Evolutionary conservation across 2,113 vertebrate species (phyloP), one percentile per base, ranked within the genome.

Genomic region (Elaphurus davidianus): DNA sequence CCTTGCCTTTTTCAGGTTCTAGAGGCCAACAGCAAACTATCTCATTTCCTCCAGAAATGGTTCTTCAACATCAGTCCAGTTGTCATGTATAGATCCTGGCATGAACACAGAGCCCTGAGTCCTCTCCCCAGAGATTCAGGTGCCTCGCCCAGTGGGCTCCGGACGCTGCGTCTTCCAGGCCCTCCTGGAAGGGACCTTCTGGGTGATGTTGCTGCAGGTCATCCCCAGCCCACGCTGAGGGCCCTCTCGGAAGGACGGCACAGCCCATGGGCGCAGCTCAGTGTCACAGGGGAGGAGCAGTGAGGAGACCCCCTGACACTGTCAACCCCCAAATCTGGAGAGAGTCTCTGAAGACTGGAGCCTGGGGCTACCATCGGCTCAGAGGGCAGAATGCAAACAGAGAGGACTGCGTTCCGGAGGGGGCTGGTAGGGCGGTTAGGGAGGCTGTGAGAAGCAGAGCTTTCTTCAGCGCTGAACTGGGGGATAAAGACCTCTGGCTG

Each of bases 341-440:
- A n/a, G 40, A 28, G n/a, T 55, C 57, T 60, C 45, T 13, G 4
- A 6, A 12, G 25, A 52, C 19, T 21, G 15, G 1, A 45, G 64
- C 40, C 21, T 14, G 15, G 52, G n/a, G 43, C 3, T 57, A n/a
- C 23, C 7, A 12, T n/a, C 1, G 23, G 15, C 60, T 60, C 14
- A 45, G 52, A 21, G 0, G 64, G 86, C 47, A 90, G 45, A 57
- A 45, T 16, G 55, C 15, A 17, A 36, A 54, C 78, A 15, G 0
- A 11, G 16, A 19, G 15, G 36, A 10, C 25, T 13, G 28, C 0
- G 7, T 5, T 30, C 55, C 71, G 3, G 4, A 0, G 9, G 14
- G 52, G 16, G 3, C 19, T 15, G 6, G 5, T 1, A 40, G 2
- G 25, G 11, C 0, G 43, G 43, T 40, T 1, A 45, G 12, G 40